phyloP scores from a whole-genome alignment of 2,888 invertebrate genomes.

The Eutolmus rufibarbis region DNA sequence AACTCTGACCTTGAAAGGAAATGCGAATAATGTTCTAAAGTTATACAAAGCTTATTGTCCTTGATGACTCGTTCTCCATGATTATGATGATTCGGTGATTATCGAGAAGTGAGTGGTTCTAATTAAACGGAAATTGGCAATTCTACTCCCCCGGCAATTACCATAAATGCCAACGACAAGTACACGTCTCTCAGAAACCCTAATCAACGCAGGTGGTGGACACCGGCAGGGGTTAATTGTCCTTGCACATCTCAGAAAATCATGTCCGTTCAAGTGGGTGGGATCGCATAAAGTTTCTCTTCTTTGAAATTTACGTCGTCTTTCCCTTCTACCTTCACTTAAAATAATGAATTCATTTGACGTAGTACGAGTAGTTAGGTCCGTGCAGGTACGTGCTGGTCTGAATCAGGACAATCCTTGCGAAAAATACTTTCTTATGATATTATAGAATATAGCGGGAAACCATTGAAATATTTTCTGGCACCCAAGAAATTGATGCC shows the following conservation, averaged over 20 bases:
- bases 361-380: neutral
- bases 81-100: neutral
- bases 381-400: neutral
- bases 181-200: neutral
- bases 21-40: neutral
- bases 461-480: neutral
- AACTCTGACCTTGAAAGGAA: neutral
- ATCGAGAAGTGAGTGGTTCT: neutral
- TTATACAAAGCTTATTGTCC: neutral
- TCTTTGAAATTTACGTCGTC: neutral
- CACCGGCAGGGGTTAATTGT: neutral
- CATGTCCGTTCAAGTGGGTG: neutral
- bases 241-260: neutral
- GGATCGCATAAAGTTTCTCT: neutral
- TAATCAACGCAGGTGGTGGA: neutral
- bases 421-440: neutral
- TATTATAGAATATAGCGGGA: neutral
- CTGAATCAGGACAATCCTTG: neutral
- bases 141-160: neutral
- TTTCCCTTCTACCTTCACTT: neutral
- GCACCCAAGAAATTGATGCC: neutral
- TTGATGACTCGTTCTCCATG: neutral
- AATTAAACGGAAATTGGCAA: neutral
- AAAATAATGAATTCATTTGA: neutral
- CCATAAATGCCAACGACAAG: neutral